Conservation (phyloP, 2,797 vertebrate genomes). For the Chelon auratus region DNA sequence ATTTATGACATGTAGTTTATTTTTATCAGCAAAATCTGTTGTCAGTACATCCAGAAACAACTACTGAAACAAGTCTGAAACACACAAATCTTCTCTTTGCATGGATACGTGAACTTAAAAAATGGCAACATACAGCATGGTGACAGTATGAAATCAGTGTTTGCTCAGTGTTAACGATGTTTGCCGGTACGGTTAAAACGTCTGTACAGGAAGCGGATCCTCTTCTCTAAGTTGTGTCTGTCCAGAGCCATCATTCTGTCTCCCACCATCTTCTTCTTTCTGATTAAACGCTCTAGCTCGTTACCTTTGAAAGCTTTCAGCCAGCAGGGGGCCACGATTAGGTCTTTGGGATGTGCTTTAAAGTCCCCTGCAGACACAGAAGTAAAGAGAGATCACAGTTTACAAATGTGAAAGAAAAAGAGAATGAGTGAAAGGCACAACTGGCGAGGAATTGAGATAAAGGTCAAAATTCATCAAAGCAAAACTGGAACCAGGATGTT, state of each 20-base stretch:
- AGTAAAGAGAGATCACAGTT: neutral
- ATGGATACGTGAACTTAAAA: conserved; percentile 8
- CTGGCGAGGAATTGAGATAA: neutral
- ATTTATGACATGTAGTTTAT: too few relatives aligned
- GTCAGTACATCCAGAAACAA: neutral
- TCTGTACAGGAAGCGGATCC: conserved; percentile 91
- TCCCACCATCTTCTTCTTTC: conserved; percentile 92
- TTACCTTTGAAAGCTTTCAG: conserved; percentile 91
- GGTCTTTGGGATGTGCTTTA: conserved; percentile 89
- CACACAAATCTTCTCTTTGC: neutral
- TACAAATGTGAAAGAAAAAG: neutral
- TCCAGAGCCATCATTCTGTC: conserved; percentile 91
- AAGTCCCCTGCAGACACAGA: conserved; percentile 87
- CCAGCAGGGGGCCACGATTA: conserved; percentile 90
- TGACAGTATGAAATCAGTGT: conserved; percentile 27
- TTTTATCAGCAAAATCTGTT: too few relatives aligned
- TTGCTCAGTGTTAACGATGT: conserved; percentile 81
- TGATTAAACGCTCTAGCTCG: conserved; percentile 90
- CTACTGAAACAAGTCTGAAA: conserved; percentile 11
- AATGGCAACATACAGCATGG: conserved; percentile 14
- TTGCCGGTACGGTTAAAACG: conserved; percentile 92
- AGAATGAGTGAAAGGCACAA: neutral
- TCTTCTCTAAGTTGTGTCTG: conserved; percentile 89
- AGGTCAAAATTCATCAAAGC: neutral
- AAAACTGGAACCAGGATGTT: neutral